Base-by-base conservation (phyloP, 2,888 invertebrate species). In the Drosophila merina region DNA sequence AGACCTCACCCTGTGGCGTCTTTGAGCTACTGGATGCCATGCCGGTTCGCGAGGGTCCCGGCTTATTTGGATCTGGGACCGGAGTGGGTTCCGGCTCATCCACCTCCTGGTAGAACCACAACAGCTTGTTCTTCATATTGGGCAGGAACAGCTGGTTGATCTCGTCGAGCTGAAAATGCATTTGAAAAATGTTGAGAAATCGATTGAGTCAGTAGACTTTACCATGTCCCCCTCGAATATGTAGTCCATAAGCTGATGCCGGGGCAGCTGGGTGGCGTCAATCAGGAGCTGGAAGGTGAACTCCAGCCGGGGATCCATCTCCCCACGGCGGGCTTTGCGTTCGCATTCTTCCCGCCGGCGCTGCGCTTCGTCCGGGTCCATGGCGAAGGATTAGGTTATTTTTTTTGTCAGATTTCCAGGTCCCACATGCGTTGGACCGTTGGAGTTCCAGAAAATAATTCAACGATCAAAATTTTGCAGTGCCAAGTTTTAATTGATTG, bases 211-310 rank as follows among this genome's bases (percentile, higher is more conserved):
- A 40, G 40, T 0, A 12, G 3, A 42, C 9, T 85, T 89, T 91
- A 95, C 96, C 96, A 97, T 97, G 88, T 97, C 96, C 74, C 96
- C 96, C 91, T 97, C 97, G 92, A 97, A 97, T 47, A 97, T 96
- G 89, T 96, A 95, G 91, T 97, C 97, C 96, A 97, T 97, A 72
- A 97, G 95, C 86, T 97, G 96, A 91, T 96, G 95, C 31, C 97
- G 92, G 0, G 96, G 94, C 54, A 97, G 92, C 12, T 95, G 95
- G 0, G 97, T 97, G 55, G 95, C 96, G 86, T 97, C 97, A 90
- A 97, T 96, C 76, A 97, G 93, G 52, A 97, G 93, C 90, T 97
- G 97, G 92, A 97, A 97, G 66, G 96, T 95, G 92, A 97, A 97
- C 93, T 97, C 97, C 93, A 97, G 92, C 71, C 97, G 94, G 88